Conservation (phyloP, 2,113 vertebrate species). For the Amia ocellicauda region DNA sequence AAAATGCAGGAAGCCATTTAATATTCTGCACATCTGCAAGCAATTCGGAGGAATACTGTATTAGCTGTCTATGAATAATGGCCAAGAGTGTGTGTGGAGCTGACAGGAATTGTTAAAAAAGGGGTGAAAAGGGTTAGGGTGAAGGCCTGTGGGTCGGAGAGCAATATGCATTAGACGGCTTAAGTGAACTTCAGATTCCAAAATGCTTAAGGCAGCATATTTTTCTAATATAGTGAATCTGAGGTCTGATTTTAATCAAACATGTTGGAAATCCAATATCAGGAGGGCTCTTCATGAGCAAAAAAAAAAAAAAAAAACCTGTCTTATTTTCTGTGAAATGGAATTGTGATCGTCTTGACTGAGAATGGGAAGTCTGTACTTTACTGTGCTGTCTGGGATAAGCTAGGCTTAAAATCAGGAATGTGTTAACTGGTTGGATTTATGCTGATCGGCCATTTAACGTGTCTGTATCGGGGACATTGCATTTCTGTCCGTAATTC, state of each 20-base stretch:
- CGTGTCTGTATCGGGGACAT: not conserved
- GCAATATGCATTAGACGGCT: constrained; percentile 36
- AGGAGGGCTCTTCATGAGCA: constrained; percentile 27
- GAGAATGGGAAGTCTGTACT: not conserved
- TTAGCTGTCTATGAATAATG: constrained; percentile 39
- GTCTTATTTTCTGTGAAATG: constrained; percentile 3
- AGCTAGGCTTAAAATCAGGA: constrained; percentile 3
- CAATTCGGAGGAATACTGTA: constrained; percentile 35
- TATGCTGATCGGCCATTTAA: not conserved
- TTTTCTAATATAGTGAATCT: constrained; percentile 59
- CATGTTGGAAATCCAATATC: constrained; percentile 59
- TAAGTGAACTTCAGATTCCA: constrained; percentile 49
- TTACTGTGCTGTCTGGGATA: not conserved
- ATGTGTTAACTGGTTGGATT: not conserved
- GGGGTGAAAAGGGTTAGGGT: constrained; percentile 40
- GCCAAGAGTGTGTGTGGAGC: constrained; percentile 21
- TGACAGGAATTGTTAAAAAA: constrained; percentile 37
- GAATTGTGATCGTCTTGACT: not conserved
- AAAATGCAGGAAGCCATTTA: constrained; percentile 32
- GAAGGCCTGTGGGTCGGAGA: constrained; percentile 46
- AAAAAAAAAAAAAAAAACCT: constrained; percentile 26
- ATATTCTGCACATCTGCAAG: constrained; percentile 46
- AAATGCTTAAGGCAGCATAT: constrained; percentile 57
- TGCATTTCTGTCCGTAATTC: not conserved
- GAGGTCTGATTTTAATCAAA: constrained; percentile 63